These are phyloP conservation scores for Congeria kusceri DNA, from an alignment of 2,888 invertebrate genomes.

Conservation along the genomic window DNA sequence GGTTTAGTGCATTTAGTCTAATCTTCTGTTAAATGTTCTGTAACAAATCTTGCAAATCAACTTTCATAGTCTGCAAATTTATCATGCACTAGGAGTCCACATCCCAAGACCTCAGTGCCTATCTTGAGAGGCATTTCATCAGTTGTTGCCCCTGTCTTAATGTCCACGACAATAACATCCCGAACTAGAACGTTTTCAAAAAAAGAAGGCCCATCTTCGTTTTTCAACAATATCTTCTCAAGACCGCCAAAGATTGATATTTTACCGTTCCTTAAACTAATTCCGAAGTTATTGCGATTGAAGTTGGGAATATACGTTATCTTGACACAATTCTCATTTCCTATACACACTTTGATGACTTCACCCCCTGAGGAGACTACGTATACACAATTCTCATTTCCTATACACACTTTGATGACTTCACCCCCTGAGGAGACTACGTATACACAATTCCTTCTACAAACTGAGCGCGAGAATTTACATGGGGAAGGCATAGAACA, in stretches of 20 bases:
- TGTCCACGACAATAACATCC: no score
- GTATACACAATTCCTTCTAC: conserved; percentile 20
- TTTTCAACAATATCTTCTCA: no score
- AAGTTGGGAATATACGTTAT: conserved; percentile 34
- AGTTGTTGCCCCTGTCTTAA: no score
- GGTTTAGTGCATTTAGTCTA: no score
- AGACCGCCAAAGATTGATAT: conserved; percentile 32
- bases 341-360: conserved; percentile 21
- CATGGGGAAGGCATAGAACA: conserved; percentile 37
- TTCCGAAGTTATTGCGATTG: conserved; percentile 22
- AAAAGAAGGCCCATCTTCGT: no score
- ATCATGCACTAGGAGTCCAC: no score
- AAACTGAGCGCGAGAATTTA: conserved; percentile 37
- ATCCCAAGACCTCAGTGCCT: no score
- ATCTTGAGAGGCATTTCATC: no score
- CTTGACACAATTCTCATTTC: conserved; percentile 2
- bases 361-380: conserved; percentile 32
- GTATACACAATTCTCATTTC: conserved; percentile 1
- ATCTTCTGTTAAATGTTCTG: no score
- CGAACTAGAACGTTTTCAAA: no score
- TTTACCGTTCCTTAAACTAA: conserved; percentile 9
- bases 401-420: conserved; percentile 21
- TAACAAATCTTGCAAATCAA: no score
- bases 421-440: conserved; percentile 39
- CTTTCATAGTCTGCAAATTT: no score